These are phyloP conservation scores for Drosophila buzzatii DNA, from an alignment of 2,888 invertebrate species.

Conservation along the genomic window DNA sequence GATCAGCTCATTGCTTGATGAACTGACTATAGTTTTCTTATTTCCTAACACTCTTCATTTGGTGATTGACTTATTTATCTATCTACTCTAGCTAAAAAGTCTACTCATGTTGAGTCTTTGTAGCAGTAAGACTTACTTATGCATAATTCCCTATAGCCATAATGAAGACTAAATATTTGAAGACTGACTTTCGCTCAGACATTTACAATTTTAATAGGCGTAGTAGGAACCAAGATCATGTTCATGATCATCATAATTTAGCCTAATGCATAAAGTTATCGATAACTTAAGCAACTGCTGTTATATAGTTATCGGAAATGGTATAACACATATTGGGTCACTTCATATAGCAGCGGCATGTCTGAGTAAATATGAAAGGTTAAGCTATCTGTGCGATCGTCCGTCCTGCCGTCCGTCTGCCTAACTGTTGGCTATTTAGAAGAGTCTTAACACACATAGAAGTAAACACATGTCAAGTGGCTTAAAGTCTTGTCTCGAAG, in stretches of 20 bases:
- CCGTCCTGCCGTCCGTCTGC: not conserved
- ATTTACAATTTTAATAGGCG: no score
- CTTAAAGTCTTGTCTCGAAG: constrained; percentile 27
- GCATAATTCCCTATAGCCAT: no score
- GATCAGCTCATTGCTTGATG: no score
- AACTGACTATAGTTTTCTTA: not conserved
- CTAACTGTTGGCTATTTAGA: not conserved
- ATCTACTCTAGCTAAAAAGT: no score
- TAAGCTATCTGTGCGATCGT: not conserved
- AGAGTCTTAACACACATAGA: constrained; percentile 43
- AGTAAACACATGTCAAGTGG: constrained; percentile 59
- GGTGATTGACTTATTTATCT: not conserved
- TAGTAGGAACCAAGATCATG: no score
- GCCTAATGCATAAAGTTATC: not conserved
- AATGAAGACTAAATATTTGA: no score
- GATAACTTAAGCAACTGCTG: not conserved
- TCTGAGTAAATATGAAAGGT: not conserved
- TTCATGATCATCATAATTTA: no score
- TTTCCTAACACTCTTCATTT: not conserved
- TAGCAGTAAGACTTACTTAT: no score
- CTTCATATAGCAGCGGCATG: not conserved
- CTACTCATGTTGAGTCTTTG: not conserved
- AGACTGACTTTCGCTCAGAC: no score
- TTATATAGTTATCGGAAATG: not conserved
- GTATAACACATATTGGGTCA: not conserved